Evolutionary conservation across 2,888 invertebrate genomes (phyloP).

Genomic region (Ochropleura plecta): DNA sequence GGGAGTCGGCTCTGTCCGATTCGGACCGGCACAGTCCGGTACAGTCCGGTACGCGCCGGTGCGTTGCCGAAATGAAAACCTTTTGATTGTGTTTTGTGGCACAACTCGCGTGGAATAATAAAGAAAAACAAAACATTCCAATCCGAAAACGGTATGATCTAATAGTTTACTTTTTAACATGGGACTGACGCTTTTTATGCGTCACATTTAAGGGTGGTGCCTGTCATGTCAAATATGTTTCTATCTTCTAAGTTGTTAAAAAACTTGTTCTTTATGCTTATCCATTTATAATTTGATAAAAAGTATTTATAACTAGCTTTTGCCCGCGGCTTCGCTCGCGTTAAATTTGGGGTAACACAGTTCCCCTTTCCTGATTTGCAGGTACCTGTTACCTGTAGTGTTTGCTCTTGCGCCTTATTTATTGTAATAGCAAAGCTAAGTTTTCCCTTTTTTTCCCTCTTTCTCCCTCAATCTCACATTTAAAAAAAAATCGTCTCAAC

Average conservation of each 20-base stretch:
- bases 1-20: conserved; percentile 67
- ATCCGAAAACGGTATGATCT: conserved; percentile 59
- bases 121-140: conserved; percentile 64
- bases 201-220: not conserved
- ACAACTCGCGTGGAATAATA: conserved; percentile 70
- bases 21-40: conserved; percentile 69
- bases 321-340: too few species aligned
- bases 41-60: conserved; percentile 71
- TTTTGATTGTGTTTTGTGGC: conserved; percentile 77
- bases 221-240: not conserved
- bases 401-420: too few species aligned
- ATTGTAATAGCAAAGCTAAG: too few species aligned
- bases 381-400: too few species aligned
- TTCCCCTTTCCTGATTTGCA: too few species aligned
- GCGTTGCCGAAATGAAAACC: conserved; percentile 80
- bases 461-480: too few species aligned
- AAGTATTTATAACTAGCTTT: too few species aligned
- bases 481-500: too few species aligned
- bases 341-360: too few species aligned
- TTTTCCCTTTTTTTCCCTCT: too few species aligned
- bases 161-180: conserved; percentile 48
- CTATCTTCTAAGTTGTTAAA: not conserved
- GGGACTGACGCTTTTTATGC: conserved; percentile 6
- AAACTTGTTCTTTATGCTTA: not conserved
- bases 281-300: not conserved